phyloP scores from a whole-genome alignment of 2,797 vertebrate species.

The Monodelphis domestica region DNA sequence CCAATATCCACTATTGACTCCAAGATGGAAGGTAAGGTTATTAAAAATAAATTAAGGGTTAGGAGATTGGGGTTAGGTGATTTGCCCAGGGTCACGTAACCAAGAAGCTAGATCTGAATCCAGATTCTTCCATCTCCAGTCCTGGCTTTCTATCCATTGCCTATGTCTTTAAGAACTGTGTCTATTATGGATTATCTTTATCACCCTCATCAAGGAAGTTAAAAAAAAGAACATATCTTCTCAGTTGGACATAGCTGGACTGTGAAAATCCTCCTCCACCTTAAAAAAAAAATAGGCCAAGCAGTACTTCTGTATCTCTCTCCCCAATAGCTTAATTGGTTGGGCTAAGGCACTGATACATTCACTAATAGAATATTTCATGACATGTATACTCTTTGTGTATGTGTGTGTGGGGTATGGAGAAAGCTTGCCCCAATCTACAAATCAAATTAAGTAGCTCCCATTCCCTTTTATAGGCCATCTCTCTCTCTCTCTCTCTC shows the following conservation, averaged over 20 bases:
- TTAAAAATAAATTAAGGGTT: too few species aligned
- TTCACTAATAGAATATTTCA: constrained; percentile 62
- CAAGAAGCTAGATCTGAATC: too few species aligned
- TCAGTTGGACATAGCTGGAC: neutral
- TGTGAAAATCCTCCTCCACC: neutral
- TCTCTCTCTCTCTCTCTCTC: neutral
- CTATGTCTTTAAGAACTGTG: neutral
- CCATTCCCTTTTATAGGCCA: constrained; percentile 46
- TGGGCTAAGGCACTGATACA: neutral
- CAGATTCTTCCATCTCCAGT: too few species aligned
- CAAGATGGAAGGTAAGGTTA: too few species aligned
- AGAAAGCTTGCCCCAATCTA: constrained; percentile 17
- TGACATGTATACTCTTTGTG: constrained; percentile 3
- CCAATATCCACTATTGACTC: too few species aligned
- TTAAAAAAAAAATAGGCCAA: too few species aligned
- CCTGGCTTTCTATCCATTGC: too few species aligned
- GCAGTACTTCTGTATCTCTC: neutral
- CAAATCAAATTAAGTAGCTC: constrained; percentile 55
- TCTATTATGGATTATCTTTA: neutral
- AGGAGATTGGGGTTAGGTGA: too few species aligned
- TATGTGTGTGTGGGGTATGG: constrained; percentile 16
- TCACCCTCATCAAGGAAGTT: fast-evolving
- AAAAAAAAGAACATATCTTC: neutral
- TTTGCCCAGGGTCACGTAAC: too few species aligned
- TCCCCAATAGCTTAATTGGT: constrained; percentile 54